Base-by-base conservation (phyloP, 1,140 invertebrate genomes). In the Drosophila orosa region DNA sequence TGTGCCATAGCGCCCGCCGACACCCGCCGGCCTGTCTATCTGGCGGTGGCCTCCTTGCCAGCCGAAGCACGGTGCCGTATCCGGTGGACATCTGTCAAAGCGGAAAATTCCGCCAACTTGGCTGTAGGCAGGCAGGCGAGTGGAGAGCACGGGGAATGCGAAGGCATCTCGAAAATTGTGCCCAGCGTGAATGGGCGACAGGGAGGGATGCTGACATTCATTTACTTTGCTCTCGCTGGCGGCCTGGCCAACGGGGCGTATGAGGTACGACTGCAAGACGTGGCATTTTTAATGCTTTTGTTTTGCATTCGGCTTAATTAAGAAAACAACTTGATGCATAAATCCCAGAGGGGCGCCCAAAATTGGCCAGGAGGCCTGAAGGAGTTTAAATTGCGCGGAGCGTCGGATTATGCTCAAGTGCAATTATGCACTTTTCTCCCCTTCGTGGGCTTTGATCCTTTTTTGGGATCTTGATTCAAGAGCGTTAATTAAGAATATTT, bases 271-370 rank as follows among this genome's bases (percentile, higher is more conserved):
- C 42, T 72, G 80, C 69, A 59, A 65, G 57, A 63, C 59, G 37
- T 50, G 58, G 74, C 71, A 86, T 79, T 87, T 82, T 82, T 73
- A 78, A 87, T 87, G 76, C 69, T 59, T 77, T 71, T 77, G 65
- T 77, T 77, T 47, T 69, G 66, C 83, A 87, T 89, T 78, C 54
- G 61, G 68, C 48, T 69, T 89, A 89, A 89, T 89, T 89, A 89
- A 80, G 84, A 83, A 74, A 74, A 83, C 80, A 89, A 78, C 61
- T 74, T 75, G 77, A 80, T 76, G 80, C 60, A 68, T 67, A 66
- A 72, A 48, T 48, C 62, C 62, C 48, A 40, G 61, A 31, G 63
- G 61, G 55, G 24, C 35, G 35, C 45, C 47, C 22, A 31, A 50
- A 59, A 80, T 76, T 75, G 66, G 78, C 59, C 22, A 63, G 59